Base-by-base conservation (phyloP, 2,888 invertebrate genomes). In the Drosophila phalerata region DNA sequence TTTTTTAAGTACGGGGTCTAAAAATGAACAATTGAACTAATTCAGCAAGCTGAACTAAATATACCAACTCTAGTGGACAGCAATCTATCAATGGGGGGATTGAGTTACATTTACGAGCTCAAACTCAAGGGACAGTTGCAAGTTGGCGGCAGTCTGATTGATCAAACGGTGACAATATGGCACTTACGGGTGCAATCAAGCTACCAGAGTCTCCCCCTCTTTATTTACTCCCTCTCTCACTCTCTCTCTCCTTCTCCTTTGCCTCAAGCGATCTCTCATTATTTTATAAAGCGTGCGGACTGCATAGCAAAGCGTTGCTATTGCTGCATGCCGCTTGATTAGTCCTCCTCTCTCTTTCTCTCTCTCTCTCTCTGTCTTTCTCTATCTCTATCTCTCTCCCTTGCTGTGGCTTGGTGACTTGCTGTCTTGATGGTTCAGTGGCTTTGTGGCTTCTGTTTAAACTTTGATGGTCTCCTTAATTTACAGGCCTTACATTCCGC, bases 131-230 rank as follows among this genome's bases (percentile, higher is more conserved):
- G 63, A 62, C 72, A 62, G 68, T 57, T 73, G 69, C 56, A 51
- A 40, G 6, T 52, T 67, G 85, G 89, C 84, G 90, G 84, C 84
- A 69, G 48, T 69, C 80, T 85, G 90, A 85, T 84, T 89, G 85
- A 89, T 90, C 88, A 87, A 82, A 86, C 90, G 80, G 82, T 90
- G 90, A 90, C 90, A 89, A 89, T 90, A 90, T 90, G 90, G 90
- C 90, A 89, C 90, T 90, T 90, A 89, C 85, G 86, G 90, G 88
- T 79, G 78, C 75, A 87, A 84, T 84, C 89, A 84, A 73, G 65
- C 69, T 38, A 17, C 52, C 55, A 37, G 38, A 47, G 19, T 13
- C 32, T 13, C 38, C 3, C 13, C 22, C 58, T 19, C 55, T 47
- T 25, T 25, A 17, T 17, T 17, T 51, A 19, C n/a, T 48, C 48